Evolutionary conservation across 2,888 invertebrate species (phyloP), one percentile per base, ranked within the genome.

Genomic region (Rhodophaea formosa): DNA sequence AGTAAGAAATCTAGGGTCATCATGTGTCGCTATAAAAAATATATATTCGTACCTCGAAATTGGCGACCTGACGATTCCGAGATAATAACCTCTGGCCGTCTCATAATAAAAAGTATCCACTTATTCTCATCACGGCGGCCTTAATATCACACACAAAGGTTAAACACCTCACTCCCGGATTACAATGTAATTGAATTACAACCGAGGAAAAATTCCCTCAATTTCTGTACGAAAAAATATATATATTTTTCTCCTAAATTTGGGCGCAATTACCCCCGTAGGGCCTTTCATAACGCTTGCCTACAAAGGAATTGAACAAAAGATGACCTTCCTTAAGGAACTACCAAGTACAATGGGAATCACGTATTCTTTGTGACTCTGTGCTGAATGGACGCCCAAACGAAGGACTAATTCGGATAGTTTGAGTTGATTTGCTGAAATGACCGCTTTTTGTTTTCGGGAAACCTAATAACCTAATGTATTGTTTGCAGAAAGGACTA

Each of bases 231-330:
- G 43, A 53, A 29, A 53, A 53, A 39, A 52, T 53, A 53, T 53
- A 52, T 53, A 53, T 53, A 53, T 53, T 53, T 53, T 43, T 30
- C 42, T 42, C 53, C n/a, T 53, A 53, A 53, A 53, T 23, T 53
- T 53, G 17, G 53, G 16, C 39, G 16, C 53, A 53, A 53, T 53
- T 53, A 42, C 42, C 53, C 32, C 53, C 43, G 43, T 43, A 53
- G 43, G 42, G 23, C 15, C 29, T 53, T 53, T 53, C 53, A 53
- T 43, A 29, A 29, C 39, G 52, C 42, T 15, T 43, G 8, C 53
- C n/a, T 43, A 53, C 53, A 53, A 53, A 43, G 42, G 53, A 51
- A 51, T 43, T 53, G 53, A 53, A 53, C 53, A 53, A 53, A 53
- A 53, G 53, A 53, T 53, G 53, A 43, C 53, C 53, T 53, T 23